Conservation (phyloP, 1,140 invertebrate genomes). For the Lepidurus apus region DNA sequence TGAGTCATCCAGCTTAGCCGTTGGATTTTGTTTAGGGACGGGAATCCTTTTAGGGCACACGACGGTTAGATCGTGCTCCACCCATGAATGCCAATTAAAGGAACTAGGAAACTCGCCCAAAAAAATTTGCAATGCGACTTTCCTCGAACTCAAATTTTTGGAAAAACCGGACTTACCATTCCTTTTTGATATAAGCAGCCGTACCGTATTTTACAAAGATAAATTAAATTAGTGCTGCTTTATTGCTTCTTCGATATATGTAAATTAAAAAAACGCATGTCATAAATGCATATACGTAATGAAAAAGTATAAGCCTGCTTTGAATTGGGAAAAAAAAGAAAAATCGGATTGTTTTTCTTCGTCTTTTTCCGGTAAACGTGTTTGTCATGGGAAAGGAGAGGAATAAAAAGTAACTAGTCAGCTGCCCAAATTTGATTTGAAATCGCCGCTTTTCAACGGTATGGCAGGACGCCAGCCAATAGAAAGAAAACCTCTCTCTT, state of each 20-base stretch:
- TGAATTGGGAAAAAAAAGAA: neutral
- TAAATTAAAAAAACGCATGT: too few species aligned
- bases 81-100: neutral
- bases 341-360: neutral
- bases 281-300: neutral
- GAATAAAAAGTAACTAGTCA: neutral
- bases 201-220: too few species aligned
- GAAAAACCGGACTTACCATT: too few species aligned
- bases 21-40: neutral
- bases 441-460: slow-evolving; percentile 6
- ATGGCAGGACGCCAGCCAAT: neutral
- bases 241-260: too few species aligned
- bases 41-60: slow-evolving; percentile 14
- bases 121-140: too few species aligned
- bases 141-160: too few species aligned
- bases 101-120: too few species aligned
- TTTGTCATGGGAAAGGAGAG: neutral
- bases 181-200: too few species aligned
- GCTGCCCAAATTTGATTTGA: slow-evolving; percentile 22
- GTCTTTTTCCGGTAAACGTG: slow-evolving; percentile 11
- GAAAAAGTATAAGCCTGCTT: neutral
- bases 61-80: neutral
- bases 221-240: too few species aligned
- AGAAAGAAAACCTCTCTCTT: neutral
- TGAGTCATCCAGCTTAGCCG: neutral